Base-by-base conservation (phyloP, 2,113 vertebrate genomes). In the Osmerus mordax region DNA sequence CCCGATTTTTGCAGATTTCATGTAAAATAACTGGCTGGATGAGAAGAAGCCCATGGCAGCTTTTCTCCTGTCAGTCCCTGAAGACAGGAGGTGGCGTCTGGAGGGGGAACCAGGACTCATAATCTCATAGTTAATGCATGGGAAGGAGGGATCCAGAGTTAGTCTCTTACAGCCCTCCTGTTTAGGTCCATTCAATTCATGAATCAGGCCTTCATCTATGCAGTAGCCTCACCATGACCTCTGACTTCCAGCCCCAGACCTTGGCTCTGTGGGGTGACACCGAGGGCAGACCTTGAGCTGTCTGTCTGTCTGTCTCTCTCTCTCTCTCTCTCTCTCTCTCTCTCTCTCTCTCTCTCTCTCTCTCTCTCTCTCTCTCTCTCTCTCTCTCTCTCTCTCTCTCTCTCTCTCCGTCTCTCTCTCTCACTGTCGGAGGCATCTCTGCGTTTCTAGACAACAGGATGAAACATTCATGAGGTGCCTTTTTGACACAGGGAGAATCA, bases 111-210 rank as follows among this genome's bases (percentile, higher is more conserved):
- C 66, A 63, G 51, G 62, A 23, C 29, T 32, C 29, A 28, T 23
- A 23, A 1, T 72, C 83, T 90, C 88, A 90, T 89, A 87, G 91
- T 87, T 90, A 87, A 91, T 90, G 85, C 86, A 90, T 86, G 87
- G 86, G 85, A 55, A 74, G 72, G 65, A 74, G 76, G 76, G 82
- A 88, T 86, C 83, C 83, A 64, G 29, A 32, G 3, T 32, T 32
- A 5, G 29, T 1, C 29, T 32, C 29, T 32, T 32, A 3, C 29
- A 32, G 29, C 54, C 54, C 87, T 88, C 87, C 82, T 78, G 83
- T 82, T 80, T 74, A 73, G 75, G 85, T 84, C 55, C 83, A 87
- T 90, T 89, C 78, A 84, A 89, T 87, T 81, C 74, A 87, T 82
- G 84, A 82, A 72, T 84, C 77, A 61, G 69, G 77, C 74, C 60